Evolutionary conservation across 2,113 vertebrate genomes (phyloP).

Genomic region (Phrynosoma platyrhinos): DNA sequence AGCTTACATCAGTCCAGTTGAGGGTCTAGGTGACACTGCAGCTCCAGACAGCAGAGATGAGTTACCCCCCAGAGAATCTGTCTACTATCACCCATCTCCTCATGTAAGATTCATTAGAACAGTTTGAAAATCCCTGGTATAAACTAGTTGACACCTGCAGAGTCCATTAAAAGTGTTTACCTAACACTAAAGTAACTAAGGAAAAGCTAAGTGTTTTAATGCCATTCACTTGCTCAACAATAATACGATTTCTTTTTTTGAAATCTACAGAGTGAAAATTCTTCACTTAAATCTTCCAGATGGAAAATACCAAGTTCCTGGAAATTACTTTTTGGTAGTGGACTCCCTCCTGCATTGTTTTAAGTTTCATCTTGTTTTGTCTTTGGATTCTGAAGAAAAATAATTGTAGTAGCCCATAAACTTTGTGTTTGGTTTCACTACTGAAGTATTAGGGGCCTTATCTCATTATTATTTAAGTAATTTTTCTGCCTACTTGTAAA

Average conservation of each 20-base stretch:
- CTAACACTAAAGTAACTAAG: neutral
- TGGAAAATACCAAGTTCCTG: constrained; percentile 95
- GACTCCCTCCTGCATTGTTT: constrained; percentile 92
- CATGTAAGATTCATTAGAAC: neutral
- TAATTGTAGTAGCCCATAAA: neutral
- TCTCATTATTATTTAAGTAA: neutral
- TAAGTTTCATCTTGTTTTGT: constrained; percentile 64
- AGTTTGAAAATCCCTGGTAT: neutral
- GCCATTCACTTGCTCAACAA: constrained; percentile 17
- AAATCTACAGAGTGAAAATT: constrained; percentile 61
- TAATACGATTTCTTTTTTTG: constrained; percentile 44
- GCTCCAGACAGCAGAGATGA: neutral
- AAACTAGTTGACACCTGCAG: neutral
- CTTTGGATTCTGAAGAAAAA: neutral
- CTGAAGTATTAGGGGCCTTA: neutral
- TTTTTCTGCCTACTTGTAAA: neutral
- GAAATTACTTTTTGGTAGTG: constrained; percentile 91
- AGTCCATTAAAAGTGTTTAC: neutral
- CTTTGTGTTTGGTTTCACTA: neutral
- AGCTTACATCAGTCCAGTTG: neutral
- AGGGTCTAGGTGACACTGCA: too few relatives aligned
- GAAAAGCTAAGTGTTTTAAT: neutral
- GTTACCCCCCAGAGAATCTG: neutral
- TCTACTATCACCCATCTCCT: neutral
- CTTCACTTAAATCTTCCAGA: constrained; percentile 55